Evolutionary conservation across 1,140 invertebrate species (phyloP).

Genomic region (Pogonomyrmex barbatus): DNA sequence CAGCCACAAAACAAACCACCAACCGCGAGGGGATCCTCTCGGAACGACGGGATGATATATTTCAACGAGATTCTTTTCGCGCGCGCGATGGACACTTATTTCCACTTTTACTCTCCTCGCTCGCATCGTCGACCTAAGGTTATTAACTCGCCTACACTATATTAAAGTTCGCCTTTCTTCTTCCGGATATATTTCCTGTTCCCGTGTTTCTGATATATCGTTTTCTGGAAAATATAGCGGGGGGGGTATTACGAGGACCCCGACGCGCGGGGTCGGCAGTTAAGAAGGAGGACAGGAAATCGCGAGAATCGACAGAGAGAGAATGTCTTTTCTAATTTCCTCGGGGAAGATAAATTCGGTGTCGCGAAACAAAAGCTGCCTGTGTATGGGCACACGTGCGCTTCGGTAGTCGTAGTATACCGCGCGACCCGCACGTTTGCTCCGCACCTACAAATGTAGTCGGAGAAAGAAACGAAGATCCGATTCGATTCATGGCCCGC

Average conservation of each 20-base stretch:
- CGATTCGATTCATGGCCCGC: slow-evolving; percentile 82
- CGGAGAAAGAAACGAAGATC: slow-evolving; percentile 70
- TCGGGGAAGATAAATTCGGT: slow-evolving; percentile 82
- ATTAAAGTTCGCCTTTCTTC: slow-evolving; percentile 41
- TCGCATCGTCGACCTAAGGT: slow-evolving; percentile 32
- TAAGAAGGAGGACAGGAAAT: slow-evolving; percentile 23
- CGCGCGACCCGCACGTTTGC: not conserved
- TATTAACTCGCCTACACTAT: slow-evolving; percentile 55
- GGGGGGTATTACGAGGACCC: not conserved
- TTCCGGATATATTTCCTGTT: slow-evolving; percentile 42
- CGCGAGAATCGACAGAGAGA: slow-evolving; percentile 8
- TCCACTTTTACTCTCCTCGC: not conserved
- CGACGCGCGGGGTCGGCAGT: slow-evolving; percentile 23
- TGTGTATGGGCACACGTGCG: slow-evolving; percentile 24
- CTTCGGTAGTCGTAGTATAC: not conserved
- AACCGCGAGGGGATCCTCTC: slow-evolving; percentile 34
- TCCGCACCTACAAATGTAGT: slow-evolving; percentile 37
- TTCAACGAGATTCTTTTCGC: slow-evolving; percentile 8
- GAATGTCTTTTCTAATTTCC: slow-evolving; percentile 82
- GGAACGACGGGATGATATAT: slow-evolving; percentile 48
- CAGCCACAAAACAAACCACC: slow-evolving; percentile 35
- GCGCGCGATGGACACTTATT: slow-evolving; percentile 43
- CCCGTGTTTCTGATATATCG: slow-evolving; percentile 65
- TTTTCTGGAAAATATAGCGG: slow-evolving; percentile 33
- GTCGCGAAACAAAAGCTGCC: slow-evolving; percentile 55